A percentile compares a stretch with the other conserved stretches of the same genome.
Conservation (phyloP, 2,797 vertebrate species). For the Poeciliopsis infans region DNA sequence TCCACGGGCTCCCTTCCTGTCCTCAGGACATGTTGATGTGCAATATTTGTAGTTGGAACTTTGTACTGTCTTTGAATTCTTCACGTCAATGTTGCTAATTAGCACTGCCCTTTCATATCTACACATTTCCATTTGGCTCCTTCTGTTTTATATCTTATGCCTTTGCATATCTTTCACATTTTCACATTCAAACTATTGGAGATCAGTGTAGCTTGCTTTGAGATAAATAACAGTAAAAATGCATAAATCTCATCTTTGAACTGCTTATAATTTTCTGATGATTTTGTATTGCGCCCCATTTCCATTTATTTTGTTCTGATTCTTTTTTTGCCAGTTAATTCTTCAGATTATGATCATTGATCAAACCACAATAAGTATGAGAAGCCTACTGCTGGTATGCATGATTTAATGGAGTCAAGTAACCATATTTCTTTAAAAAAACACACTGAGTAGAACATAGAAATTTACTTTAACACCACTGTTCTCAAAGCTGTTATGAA, state of each 20-base stretch:
- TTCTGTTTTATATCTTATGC: neutral
- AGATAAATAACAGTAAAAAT: neutral
- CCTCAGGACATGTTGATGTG: neutral
- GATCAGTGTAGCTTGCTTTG: neutral
- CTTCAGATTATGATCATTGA: neutral
- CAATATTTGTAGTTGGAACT: neutral
- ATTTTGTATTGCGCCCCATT: neutral
- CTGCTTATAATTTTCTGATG: neutral
- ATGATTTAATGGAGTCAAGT: no score
- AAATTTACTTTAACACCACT: neutral
- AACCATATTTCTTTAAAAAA: neutral
- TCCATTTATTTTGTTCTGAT: neutral
- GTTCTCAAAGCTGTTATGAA: neutral
- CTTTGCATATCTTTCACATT: neutral
- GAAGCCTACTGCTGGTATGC: no score
- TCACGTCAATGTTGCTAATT: neutral
- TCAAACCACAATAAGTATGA: neutral
- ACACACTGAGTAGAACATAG: neutral
- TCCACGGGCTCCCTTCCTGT: neutral
- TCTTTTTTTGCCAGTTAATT: neutral
- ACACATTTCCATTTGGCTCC: neutral
- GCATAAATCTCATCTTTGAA: neutral
- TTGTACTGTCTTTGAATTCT: neutral
- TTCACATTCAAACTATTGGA: neutral
- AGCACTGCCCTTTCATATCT: neutral